Conservation (phyloP, 2,888 invertebrate genomes). For the Epinotia bilunana region DNA sequence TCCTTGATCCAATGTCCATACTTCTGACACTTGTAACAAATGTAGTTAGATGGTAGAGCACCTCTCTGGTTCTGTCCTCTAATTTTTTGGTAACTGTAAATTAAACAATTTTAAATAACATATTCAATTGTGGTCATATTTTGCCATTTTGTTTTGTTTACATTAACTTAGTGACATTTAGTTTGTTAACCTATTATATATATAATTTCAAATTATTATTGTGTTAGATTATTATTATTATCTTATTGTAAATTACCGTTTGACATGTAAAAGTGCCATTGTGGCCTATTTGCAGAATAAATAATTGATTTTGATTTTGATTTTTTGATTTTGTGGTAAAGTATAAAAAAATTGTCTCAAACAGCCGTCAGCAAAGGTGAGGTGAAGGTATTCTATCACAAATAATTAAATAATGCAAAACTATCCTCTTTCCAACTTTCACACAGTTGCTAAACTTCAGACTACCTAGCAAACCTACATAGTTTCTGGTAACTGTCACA, state of each 20-base stretch:
- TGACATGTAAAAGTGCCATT: too few relatives aligned
- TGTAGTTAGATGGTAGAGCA: conserved; percentile 95
- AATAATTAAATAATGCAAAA: background rate
- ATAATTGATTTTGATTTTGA: too few relatives aligned
- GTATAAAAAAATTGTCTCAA: background rate
- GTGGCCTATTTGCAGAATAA: too few relatives aligned
- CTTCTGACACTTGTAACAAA: conserved; percentile 97
- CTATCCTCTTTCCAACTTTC: background rate
- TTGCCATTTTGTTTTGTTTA: too few relatives aligned
- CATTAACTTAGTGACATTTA: too few relatives aligned
- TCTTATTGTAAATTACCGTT: too few relatives aligned
- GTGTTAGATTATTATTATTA: too few relatives aligned
- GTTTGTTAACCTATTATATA: too few relatives aligned
- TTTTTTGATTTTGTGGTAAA: too few relatives aligned
- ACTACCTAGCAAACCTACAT: background rate
- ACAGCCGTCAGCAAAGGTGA: background rate
- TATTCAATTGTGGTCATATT: background rate
- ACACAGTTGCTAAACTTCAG: background rate
- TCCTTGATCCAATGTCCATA: conserved; percentile 99
- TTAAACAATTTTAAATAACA: conserved; percentile 44
- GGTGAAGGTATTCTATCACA: background rate
- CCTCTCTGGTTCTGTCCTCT: conserved; percentile 95
- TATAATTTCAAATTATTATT: too few relatives aligned
- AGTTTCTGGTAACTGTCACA: background rate
- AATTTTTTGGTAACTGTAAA: conserved; percentile 93